A percentile compares a stretch with the other conserved stretches of the same genome.
Conservation (phyloP, 2,113 vertebrate genomes). For the Tretioscincus oriximinensis region DNA sequence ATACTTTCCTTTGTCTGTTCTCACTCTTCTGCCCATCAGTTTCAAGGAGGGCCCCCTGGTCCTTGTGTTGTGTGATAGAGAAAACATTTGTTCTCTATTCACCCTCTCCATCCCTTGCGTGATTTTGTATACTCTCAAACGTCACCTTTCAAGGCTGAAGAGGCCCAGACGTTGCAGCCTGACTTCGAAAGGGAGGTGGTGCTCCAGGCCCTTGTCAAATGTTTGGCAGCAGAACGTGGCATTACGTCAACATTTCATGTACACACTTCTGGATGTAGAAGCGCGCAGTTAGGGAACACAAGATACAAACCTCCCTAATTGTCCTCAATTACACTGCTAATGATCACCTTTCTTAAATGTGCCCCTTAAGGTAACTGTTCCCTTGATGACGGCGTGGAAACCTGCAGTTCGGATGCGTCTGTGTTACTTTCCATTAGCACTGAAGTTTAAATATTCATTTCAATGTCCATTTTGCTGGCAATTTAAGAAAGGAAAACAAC, state of each 20-base stretch:
- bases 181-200: too few relatives aligned
- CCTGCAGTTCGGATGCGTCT: background rate
- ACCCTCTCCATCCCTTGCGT: too few relatives aligned
- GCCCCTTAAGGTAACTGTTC: background rate
- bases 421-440: background rate
- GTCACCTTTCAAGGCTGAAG: too few relatives aligned
- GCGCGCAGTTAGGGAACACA: background rate
- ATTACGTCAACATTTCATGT: background rate
- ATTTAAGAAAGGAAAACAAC: slow-evolving; percentile 20
- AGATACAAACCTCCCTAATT: background rate
- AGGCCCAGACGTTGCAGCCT: too few relatives aligned
- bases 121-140: too few relatives aligned
- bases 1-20: too few relatives aligned
- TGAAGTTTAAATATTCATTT: slow-evolving; percentile 17
- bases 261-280: background rate
- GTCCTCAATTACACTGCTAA: slow-evolving; percentile 15
- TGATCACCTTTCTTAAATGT: background rate
- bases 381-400: slow-evolving; percentile 26
- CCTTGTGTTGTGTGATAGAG: too few relatives aligned
- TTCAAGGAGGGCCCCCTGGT: too few relatives aligned
- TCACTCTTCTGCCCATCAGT: too few relatives aligned
- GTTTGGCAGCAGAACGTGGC: slow-evolving; percentile 6
- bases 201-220: too few relatives aligned
- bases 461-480: slow-evolving; percentile 16
- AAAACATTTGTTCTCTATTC: too few relatives aligned